Evolutionary conservation across 2,113 vertebrate species (phyloP), one percentile per base, ranked within the genome.

Genomic region (Macroglossus sobrinus): DNA sequence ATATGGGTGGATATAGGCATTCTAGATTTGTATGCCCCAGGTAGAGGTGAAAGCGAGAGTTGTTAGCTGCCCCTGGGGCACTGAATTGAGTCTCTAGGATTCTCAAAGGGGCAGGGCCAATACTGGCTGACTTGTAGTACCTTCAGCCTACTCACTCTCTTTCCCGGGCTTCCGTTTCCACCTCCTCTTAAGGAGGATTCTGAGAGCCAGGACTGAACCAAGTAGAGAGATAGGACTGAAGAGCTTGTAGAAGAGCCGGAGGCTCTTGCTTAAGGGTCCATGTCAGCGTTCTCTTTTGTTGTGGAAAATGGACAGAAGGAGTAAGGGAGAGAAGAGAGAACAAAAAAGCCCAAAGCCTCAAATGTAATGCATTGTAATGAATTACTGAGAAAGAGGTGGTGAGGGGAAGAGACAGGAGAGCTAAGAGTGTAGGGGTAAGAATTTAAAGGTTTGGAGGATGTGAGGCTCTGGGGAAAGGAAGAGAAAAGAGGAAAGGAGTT

Each of bases 391-490:
- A 26, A 35, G 57, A 69, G 33, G 33, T 0, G 3, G 35, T 4
- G 18, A 13, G 35, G n/a, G 38, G 33, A 47, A 15, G 78, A 55
- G 43, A 22, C 68, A 1, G 33, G 75, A n/a, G 43, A 63, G 45
- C 50, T 5, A 15, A 14, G 19, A 9, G 13, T 1, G 0, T 0
- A 0, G 57, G 35, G 69, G 38, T 5, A 24, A 75, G 55, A 33
- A 47, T 15, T 21, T 38, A 64, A 53, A 59, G 47, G 40, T 59
- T 75, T 72, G 47, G 57, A 63, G 38, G 30, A 11, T n/a, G 35
- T 2, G 61, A 61, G 22, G 22, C 84, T 94, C 87, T 68, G 80
- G 90, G 84, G 94, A 72, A 18, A 61, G 79, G 80, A 30, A 71
- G 59, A 81, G 80, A 71, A 72, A 43, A 40, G 93, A 80, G 78